Evolutionary conservation across 2,113 vertebrate species (phyloP).

Genomic region (Engystomops pustulosus): DNA sequence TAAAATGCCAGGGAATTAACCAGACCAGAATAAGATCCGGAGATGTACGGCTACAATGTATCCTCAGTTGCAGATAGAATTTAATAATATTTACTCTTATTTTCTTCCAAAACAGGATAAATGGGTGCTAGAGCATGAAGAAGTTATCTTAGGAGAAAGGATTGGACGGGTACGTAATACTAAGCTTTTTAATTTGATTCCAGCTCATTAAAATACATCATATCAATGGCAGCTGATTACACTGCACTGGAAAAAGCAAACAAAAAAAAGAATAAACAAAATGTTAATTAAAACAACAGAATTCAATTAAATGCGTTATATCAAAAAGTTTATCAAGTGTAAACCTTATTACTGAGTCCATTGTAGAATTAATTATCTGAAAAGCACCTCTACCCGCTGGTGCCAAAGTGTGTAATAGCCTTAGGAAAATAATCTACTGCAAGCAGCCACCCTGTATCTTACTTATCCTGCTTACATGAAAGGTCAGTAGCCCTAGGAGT

Average conservation of each 20-base stretch:
- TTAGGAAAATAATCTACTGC: not conserved
- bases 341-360: conserved; percentile 13
- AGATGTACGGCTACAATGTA: not conserved
- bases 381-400: not conserved
- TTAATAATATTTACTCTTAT: conserved; percentile 30
- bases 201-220: conserved; percentile 39
- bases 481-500: not conserved
- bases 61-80: not conserved
- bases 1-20: not conserved
- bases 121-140: conserved; percentile 93
- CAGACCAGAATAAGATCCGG: not conserved
- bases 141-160: conserved; percentile 87
- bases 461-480: not conserved
- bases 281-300: conserved; percentile 29
- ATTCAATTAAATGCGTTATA: conserved; percentile 35
- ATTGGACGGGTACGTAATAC: conserved; percentile 85
- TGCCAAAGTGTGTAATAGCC: not conserved
- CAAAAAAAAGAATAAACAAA: conserved; percentile 6
- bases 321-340: conserved; percentile 34
- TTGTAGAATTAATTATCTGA: conserved; percentile 24
- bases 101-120: conserved; percentile 81
- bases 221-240: conserved; percentile 22
- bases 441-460: not conserved
- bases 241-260: conserved; percentile 1
- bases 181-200: conserved; percentile 11